phyloP scores from a whole-genome alignment of 2,113 vertebrate genomes.

The Turnix velox region DNA sequence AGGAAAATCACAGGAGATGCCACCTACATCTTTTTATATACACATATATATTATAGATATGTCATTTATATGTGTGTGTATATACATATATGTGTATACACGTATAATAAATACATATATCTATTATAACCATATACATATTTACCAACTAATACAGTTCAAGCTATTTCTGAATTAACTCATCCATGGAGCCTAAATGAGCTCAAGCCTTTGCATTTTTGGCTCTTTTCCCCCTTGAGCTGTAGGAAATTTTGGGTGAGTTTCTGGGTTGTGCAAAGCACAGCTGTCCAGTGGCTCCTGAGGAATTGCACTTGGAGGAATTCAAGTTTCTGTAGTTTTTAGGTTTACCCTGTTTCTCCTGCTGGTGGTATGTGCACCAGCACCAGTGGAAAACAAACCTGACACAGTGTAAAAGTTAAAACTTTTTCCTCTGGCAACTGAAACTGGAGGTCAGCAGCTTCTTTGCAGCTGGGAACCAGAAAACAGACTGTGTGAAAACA shows the following conservation, averaged over 20 bases:
- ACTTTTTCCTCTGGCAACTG: background rate
- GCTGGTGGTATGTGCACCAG: background rate
- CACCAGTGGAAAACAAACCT: background rate
- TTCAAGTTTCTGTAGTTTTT: slow-evolving; percentile 57
- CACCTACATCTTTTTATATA: background rate
- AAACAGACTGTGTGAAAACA: background rate
- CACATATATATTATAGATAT: background rate
- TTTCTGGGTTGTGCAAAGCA: slow-evolving; percentile 3
- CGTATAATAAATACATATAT: background rate
- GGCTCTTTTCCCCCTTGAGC: background rate
- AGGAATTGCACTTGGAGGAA: slow-evolving; percentile 71
- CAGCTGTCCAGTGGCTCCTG: background rate
- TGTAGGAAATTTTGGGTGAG: background rate
- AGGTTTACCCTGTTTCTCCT: slow-evolving; percentile 58
- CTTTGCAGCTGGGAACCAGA: background rate
- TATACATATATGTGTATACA: background rate
- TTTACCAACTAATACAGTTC: background rate
- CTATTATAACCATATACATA: background rate
- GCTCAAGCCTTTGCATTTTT: background rate
- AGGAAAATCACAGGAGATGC: background rate
- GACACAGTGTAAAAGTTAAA: background rate
- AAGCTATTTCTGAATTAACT: background rate
- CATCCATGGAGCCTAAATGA: background rate
- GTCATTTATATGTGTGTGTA: background rate
- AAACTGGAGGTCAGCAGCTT: background rate